A percentile compares a stretch with the other conserved stretches of the same genome.
These are phyloP conservation scores for Lasiurus borealis DNA, from an alignment of 2,113 vertebrate species.

Conservation along the genomic window DNA sequence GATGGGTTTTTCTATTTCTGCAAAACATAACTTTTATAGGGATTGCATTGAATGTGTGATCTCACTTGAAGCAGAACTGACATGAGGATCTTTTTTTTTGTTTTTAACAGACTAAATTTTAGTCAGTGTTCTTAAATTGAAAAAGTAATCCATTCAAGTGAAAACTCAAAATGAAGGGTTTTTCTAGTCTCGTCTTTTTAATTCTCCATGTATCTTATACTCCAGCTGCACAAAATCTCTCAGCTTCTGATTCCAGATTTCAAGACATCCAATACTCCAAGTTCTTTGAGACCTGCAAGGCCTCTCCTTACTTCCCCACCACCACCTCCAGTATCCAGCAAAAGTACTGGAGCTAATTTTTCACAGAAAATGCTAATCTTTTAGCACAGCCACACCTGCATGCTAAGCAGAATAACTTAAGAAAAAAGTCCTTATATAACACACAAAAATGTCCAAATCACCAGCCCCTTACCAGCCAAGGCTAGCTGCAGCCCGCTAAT, in stretches of 20 bases:
- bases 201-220: background rate
- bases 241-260: background rate
- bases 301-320: background rate
- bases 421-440: background rate
- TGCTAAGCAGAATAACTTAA: background rate
- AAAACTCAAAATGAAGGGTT: background rate
- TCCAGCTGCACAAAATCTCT: background rate
- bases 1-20: background rate
- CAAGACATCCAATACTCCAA: background rate
- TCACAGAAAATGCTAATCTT: background rate
- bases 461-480: constrained; percentile 89
- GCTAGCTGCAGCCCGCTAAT: constrained; percentile 98
- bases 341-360: background rate
- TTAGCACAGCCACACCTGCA: background rate
- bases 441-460: background rate
- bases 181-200: background rate
- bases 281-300: background rate
- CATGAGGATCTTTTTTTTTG: background rate
- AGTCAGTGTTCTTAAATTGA: background rate
- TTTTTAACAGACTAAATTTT: background rate
- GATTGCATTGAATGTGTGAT: background rate
- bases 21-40: background rate
- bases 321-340: background rate
- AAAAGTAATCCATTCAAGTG: background rate
- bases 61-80: background rate